phyloP scores from a whole-genome alignment of 2,888 invertebrate species.

The Allygus modestus region DNA sequence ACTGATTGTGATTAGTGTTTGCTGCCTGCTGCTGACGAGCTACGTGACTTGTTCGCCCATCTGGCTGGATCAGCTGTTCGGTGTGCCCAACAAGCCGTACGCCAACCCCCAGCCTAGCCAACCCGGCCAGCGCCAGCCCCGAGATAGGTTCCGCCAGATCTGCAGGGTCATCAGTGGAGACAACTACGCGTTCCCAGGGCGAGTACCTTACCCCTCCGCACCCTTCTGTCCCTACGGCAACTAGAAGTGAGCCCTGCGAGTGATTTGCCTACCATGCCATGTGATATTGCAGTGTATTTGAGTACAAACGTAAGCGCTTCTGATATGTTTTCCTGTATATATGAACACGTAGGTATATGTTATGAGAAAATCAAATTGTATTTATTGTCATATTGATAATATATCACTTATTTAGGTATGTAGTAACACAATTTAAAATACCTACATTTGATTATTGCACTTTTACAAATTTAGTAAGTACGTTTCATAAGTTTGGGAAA shows the following conservation, averaged over 20 bases:
- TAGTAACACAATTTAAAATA: too few species aligned
- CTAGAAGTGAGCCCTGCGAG: not conserved
- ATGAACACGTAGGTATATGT: too few species aligned
- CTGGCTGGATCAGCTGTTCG: slow-evolving; percentile 56
- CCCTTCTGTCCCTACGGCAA: slow-evolving; percentile 80
- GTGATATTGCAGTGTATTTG: slow-evolving; percentile 8
- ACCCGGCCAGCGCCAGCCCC: slow-evolving; percentile 61
- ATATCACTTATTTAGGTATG: too few species aligned
- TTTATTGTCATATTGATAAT: too few species aligned
- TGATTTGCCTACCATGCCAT: not conserved
- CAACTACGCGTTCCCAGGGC: slow-evolving; percentile 79
- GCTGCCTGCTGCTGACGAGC: slow-evolving; percentile 25
- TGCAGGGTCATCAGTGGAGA: slow-evolving; percentile 83
- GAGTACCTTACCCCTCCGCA: slow-evolving; percentile 77
- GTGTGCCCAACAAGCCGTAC: slow-evolving; percentile 32
- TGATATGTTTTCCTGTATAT: too few species aligned
- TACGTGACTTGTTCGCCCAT: slow-evolving; percentile 22
- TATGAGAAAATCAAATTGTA: too few species aligned
- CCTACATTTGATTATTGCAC: too few species aligned
- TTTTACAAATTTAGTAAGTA: too few species aligned
- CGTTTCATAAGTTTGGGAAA: too few species aligned
- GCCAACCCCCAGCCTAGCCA: not conserved
- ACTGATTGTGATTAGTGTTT: slow-evolving; percentile 1
- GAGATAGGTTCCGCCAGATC: slow-evolving; percentile 81
- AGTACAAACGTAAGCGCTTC: slow-evolving; percentile 13